Evolutionary conservation across 2,888 invertebrate genomes (phyloP), one percentile per base, ranked within the genome.

Genomic region (Tenthredo livida): DNA sequence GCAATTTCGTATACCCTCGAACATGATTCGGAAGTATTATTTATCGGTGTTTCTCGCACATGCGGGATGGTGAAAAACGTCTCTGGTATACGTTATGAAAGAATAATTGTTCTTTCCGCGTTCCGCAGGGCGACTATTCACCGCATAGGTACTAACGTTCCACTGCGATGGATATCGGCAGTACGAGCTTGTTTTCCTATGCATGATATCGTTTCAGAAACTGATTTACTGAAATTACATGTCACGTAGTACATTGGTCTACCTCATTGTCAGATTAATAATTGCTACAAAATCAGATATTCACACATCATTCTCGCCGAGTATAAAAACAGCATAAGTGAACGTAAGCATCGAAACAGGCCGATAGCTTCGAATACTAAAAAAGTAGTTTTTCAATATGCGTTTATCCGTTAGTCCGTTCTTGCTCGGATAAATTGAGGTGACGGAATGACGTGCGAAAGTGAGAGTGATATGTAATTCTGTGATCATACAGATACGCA

Each of bases 131-230:
- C 43, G 72, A 12, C 10, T 33, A 37, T 75, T n/a, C 61, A 61
- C 21, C 7, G 2, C 40, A n/a, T n/a, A n/a, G n/a, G 40, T n/a
- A 33, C 2, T 15, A 75, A 12, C 80, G 80, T 80, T 80, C 80
- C 80, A 61, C 61, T n/a, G 58, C 50, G 80, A 80, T 80, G 61
- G 17, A 61, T 80, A 80, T 80, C 80, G 61, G 37, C 54, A 21
- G 15, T 50, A 25, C 15, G 29, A 33, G n/a, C 12, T 25, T 50
- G 75, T 77, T 15, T 15, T 47, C 33, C 6, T 50, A n/a, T n/a
- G 43, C 7, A n/a, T 54, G 12, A 47, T 7, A 72, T 43, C 43
- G 72, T 40, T 72, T 21, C 6, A 72, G 21, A 72, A 43, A 21
- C 21, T 2, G 54, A n/a, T 54, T 54, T 6, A 54, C 17, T 1